Conservation (phyloP, 2,888 invertebrate species). For the Rotaria magnacalcarata region DNA sequence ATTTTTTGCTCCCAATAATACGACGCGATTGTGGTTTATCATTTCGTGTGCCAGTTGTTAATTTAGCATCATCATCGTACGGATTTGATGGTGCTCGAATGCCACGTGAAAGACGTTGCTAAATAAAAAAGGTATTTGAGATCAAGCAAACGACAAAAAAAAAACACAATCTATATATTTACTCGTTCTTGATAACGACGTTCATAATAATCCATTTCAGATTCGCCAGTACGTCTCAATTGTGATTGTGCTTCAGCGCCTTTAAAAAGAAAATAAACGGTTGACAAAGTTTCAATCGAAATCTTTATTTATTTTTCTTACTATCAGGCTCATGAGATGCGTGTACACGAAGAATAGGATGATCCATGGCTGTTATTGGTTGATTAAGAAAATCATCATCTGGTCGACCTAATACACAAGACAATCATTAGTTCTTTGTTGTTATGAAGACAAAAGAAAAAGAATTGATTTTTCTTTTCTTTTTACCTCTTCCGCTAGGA, state of each 20-base stretch:
- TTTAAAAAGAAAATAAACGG: too few relatives aligned
- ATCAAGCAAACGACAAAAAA: too few relatives aligned
- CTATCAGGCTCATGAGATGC: too few relatives aligned
- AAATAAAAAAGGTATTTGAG: too few relatives aligned
- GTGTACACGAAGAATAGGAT: slow-evolving; percentile 53
- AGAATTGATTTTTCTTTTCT: slow-evolving; percentile 47
- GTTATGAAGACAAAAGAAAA: not conserved
- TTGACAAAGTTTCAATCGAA: too few relatives aligned
- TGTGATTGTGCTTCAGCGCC: too few relatives aligned
- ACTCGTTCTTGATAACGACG: slow-evolving; percentile 48
- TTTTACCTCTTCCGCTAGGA: slow-evolving; percentile 57
- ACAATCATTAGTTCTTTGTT: too few relatives aligned
- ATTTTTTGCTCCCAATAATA: too few relatives aligned
- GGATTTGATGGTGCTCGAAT: slow-evolving; percentile 15
- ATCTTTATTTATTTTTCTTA: too few relatives aligned
- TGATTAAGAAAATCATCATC: slow-evolving; percentile 54
- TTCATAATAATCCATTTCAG: slow-evolving; percentile 59
- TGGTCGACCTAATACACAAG: too few relatives aligned
- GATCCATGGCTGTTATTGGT: slow-evolving; percentile 55
- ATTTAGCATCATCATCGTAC: slow-evolving; percentile 39
- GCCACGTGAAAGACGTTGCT: not conserved
- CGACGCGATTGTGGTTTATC: too few relatives aligned
- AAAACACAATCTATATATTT: not conserved
- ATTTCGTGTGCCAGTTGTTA: slow-evolving; percentile 23
- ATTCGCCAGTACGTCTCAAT: slow-evolving; percentile 53